Conservation (phyloP, 2,797 vertebrate genomes). For the Mormyrus hasselquistii region DNA sequence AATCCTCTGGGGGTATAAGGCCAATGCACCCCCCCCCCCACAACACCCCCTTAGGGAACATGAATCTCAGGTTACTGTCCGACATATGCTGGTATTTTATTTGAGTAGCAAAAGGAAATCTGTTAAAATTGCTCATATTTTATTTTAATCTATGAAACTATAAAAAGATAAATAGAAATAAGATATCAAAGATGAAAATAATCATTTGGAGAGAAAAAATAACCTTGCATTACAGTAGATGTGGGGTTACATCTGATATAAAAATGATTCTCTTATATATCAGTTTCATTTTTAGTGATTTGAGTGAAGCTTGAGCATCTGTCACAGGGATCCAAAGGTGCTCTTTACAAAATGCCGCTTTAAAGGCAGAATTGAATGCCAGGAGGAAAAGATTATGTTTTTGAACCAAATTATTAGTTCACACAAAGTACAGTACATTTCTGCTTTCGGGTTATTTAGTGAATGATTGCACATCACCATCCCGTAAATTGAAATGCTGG, state of each 20-base stretch:
- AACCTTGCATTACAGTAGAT: neutral
- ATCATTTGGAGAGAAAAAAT: neutral
- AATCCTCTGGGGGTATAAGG: neutral
- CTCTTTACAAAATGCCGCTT: conserved; percentile 9
- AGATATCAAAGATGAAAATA: neutral
- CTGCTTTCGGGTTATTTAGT: conserved; percentile 48
- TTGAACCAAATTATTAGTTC: conserved; percentile 36
- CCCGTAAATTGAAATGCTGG: conserved; percentile 10
- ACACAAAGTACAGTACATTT: conserved; percentile 39
- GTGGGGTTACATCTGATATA: neutral
- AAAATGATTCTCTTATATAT: neutral
- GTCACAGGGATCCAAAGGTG: neutral
- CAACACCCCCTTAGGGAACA: neutral
- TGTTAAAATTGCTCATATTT: neutral
- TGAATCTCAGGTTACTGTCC: neutral
- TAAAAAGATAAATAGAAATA: neutral
- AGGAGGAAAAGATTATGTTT: neutral
- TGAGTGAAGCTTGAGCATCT: neutral
- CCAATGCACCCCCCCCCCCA: neutral
- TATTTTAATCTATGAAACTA: neutral
- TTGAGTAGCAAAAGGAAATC: neutral
- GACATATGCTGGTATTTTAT: neutral
- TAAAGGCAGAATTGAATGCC: conserved; percentile 12
- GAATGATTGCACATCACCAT: conserved; percentile 31
- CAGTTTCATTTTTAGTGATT: neutral